phyloP scores from a whole-genome alignment of 2,797 vertebrate species.

The Phoxinus dragarum region DNA sequence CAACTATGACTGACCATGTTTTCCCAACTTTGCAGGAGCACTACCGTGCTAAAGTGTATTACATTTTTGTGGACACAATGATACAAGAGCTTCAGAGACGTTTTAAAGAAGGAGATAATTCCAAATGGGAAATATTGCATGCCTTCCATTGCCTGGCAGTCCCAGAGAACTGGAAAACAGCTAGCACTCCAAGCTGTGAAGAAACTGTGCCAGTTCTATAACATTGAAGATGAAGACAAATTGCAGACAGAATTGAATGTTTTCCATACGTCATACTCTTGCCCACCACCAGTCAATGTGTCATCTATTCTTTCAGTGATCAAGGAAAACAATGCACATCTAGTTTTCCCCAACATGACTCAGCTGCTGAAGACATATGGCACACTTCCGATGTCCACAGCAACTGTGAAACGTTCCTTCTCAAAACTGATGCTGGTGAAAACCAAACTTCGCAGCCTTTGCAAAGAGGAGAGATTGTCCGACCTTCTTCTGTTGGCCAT shows the following conservation, averaged over 20 bases:
- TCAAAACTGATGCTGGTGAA: conserved; percentile 49
- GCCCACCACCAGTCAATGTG: conserved; percentile 39
- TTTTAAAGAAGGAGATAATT: conserved; percentile 41
- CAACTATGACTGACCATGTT: conserved; percentile 24
- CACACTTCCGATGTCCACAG: background rate
- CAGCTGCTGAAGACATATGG: conserved; percentile 44
- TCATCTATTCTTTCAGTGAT: conserved; percentile 50
- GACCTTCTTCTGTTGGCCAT: conserved; percentile 35
- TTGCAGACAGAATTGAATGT: conserved; percentile 46
- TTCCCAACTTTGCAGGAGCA: conserved; percentile 41
- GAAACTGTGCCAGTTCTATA: conserved; percentile 46
- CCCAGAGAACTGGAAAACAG: conserved; percentile 51
- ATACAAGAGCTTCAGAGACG: conserved; percentile 30
- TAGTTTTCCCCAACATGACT: conserved; percentile 45
- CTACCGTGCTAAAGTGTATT: conserved; percentile 35
- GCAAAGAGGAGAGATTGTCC: conserved; percentile 43
- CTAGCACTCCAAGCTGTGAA: conserved; percentile 50
- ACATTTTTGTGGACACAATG: conserved; percentile 38
- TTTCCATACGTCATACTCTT: conserved; percentile 46
- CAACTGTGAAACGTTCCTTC: conserved; percentile 49
- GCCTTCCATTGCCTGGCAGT: conserved; percentile 1
- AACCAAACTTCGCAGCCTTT: conserved; percentile 46
- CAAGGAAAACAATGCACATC: conserved; percentile 56
- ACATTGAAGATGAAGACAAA: conserved; percentile 39
- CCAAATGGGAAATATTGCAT: conserved; percentile 43